Conservation (phyloP, 92 coral and sea anemone genomes). For the Nematostella vectensis region DNA sequence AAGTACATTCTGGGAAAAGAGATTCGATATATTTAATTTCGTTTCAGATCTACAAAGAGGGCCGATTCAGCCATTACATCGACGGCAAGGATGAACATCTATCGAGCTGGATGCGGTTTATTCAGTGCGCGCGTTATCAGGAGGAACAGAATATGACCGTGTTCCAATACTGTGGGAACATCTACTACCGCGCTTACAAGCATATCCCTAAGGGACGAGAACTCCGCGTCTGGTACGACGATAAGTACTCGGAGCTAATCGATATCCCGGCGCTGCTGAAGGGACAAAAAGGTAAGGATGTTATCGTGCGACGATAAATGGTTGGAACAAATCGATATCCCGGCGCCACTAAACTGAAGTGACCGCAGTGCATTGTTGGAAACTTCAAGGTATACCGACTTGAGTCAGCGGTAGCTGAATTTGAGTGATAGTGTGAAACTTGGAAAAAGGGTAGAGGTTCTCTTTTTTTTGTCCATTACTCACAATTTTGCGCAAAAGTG, state of each 20-base stretch:
- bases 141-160: conserved; percentile 98
- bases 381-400: too few species aligned
- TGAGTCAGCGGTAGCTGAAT: too few species aligned
- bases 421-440: too few species aligned
- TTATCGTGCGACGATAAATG: too few species aligned
- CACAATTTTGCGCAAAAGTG: too few species aligned
- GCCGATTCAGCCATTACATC: conserved; percentile 83
- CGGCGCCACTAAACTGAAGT: too few species aligned
- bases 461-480: too few species aligned
- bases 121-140: conserved; percentile 85
- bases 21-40: background rate
- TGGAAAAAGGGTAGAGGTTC: too few species aligned
- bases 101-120: conserved; percentile 94
- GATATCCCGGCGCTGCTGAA: conserved; percentile 74
- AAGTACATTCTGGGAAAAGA: too few species aligned
- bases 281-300: conserved; percentile 33
- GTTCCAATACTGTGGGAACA: conserved; percentile 86
- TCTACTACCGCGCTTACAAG: conserved; percentile 81
- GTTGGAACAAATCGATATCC: too few species aligned
- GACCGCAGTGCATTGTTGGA: too few species aligned
- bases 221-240: conserved; percentile 91
- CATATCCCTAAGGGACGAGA: conserved; percentile 72
- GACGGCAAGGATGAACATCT: conserved; percentile 71
- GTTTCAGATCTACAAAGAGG: conserved; percentile 80
- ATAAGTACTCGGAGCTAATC: conserved; percentile 82